Conservation (phyloP, 2,888 invertebrate genomes). For the Holacanthella duospinosa region DNA sequence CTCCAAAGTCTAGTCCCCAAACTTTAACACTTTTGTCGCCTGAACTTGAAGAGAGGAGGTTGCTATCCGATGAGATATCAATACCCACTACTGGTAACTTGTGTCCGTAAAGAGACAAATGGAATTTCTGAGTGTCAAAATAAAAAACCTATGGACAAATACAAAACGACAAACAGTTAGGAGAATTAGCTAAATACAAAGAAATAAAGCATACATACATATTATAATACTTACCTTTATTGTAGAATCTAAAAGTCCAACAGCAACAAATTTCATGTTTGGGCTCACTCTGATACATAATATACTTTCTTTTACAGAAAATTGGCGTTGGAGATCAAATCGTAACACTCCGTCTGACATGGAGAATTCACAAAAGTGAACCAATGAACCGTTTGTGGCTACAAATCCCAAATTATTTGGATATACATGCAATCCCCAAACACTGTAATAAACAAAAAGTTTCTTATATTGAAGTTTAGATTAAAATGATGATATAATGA, state of each 20-base stretch:
- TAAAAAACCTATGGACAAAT: conserved; percentile 22
- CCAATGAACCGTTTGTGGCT: conserved; percentile 26
- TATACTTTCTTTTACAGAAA: conserved; percentile 79
- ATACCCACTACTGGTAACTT: conserved; percentile 84
- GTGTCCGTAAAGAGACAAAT: conserved; percentile 83
- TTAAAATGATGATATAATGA: not conserved
- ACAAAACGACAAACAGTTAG: not conserved
- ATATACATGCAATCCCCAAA: conserved; percentile 34
- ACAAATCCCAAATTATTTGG: conserved; percentile 32
- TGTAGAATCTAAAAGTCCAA: conserved; percentile 81
- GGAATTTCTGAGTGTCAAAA: conserved; percentile 35
- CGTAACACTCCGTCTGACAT: conserved; percentile 32
- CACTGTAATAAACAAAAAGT: conserved; percentile 23
- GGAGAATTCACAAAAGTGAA: conserved; percentile 33
- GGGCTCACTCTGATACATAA: conserved; percentile 71
- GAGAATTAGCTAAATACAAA: not conserved
- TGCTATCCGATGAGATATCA: conserved; percentile 82
- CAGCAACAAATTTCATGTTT: conserved; percentile 76
- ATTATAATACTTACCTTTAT: conserved; percentile 57
- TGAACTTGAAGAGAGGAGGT: conserved; percentile 83
- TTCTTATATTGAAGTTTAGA: too few species aligned
- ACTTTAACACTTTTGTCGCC: conserved; percentile 91
- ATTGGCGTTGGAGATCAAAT: conserved; percentile 30
- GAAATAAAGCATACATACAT: not conserved
- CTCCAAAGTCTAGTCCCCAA: conserved; percentile 99